Evolutionary conservation across 1,140 invertebrate genomes (phyloP).

Genomic region (Hermatobates lingyangjiaoensis): DNA sequence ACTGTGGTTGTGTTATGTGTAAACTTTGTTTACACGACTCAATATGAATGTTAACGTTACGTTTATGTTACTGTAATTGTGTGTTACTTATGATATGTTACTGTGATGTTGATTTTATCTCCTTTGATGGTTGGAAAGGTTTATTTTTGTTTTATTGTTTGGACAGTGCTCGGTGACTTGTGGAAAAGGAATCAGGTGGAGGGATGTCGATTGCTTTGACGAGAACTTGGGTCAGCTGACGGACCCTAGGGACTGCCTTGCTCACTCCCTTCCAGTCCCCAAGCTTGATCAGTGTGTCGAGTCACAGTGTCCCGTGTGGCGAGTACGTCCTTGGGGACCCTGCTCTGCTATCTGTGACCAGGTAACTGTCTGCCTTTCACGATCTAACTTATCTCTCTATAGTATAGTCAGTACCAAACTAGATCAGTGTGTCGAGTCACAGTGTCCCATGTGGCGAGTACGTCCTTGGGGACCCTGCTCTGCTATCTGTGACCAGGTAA

Average conservation of each 20-base stretch:
- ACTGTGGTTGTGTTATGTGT: too few relatives aligned
- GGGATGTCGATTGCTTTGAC: slow-evolving; percentile 25
- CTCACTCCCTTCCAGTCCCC: not conserved
- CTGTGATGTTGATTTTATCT: too few relatives aligned
- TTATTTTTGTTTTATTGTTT: slow-evolving; percentile 5
- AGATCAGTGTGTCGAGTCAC: slow-evolving; percentile 8
- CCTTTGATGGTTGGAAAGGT: too few relatives aligned
- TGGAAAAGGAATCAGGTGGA: slow-evolving; percentile 21
- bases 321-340: slow-evolving; percentile 23
- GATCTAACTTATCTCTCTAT: too few relatives aligned
- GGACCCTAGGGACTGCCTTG: slow-evolving; percentile 9
- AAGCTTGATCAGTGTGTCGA: slow-evolving; percentile 9
- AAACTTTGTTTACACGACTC: too few relatives aligned
- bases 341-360: slow-evolving; percentile 22
- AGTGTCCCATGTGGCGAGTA: slow-evolving; percentile 25
- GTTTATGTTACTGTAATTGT: too few relatives aligned
- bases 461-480: slow-evolving; percentile 25
- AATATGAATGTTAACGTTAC: too few relatives aligned
- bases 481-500: slow-evolving; percentile 24
- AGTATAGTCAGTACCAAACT: too few relatives aligned
- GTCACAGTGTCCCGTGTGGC: slow-evolving; percentile 25
- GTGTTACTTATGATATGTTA: too few relatives aligned
- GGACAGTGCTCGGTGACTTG: slow-evolving; percentile 28
- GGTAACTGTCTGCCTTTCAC: slow-evolving; percentile 26
- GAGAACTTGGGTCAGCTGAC: slow-evolving; percentile 10